Base-by-base conservation (phyloP, 2,797 vertebrate genomes). In the Melanogrammus aeglefinus region DNA sequence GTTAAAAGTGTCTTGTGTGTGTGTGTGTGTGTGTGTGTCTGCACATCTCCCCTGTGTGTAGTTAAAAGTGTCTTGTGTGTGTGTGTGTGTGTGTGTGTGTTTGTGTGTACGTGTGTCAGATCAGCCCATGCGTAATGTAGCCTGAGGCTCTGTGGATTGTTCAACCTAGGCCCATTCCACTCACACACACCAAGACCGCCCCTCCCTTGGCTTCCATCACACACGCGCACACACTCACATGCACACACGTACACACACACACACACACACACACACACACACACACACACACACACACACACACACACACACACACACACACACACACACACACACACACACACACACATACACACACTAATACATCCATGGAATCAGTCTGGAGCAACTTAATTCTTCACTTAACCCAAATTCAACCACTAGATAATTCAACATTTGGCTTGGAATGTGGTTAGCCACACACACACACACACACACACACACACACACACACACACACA, bases 351-450 rank as follows among this genome's bases (percentile, higher is more conserved):
- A 81, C 69, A 84, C 27, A 75, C 73, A 29, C 74, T 21, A 14
- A 76, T 51, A 82, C 21, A 36, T 41, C 41, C 73, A 31, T 73
- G 57, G 4, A 41, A 77, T 82, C 77, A 78, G 79, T 74, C 79
- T 71, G 76, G 75, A 86, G 78, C 57, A 77, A 88, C 84, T 81
- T 83, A 78, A 82, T 83, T 87, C 80, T 80, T 83, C 83, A 84
- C 86, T 86, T 90, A 90, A 88, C 86, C 86, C 82, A 90, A 91
- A 88, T 89, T 79, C 78, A 75, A 70, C 80, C 82, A 78, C 80
- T 41, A 78, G 75, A 51, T 78, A 84, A 9, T 35, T 76, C 71
- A 86, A 76, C 72, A 77, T 85, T 88, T 79, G 81, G 69, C 83
- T 76, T 78, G 36, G 80, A 83, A 83, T 80, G n/a, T 12, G 63